phyloP scores from a whole-genome alignment of 2,888 invertebrate genomes.

The Emmelina monodactyla region DNA sequence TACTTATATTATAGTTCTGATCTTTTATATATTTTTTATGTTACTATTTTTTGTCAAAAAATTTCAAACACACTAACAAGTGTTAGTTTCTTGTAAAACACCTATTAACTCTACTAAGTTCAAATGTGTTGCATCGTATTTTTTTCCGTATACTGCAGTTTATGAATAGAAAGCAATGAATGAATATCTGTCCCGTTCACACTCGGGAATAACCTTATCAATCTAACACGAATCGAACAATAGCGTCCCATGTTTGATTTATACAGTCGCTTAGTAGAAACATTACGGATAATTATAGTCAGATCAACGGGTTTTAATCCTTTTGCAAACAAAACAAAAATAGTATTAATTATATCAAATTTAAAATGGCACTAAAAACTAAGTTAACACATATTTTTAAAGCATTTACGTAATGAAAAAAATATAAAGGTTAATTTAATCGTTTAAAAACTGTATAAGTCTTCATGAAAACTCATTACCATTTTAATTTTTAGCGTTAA shows the following conservation, averaged over 20 bases:
- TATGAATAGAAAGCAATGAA: constrained; percentile 53
- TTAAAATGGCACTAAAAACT: not conserved
- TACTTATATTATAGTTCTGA: not conserved
- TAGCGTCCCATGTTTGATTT: constrained; percentile 66
- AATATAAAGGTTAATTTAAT: no score
- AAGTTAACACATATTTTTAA: not conserved
- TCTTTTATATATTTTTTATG: no score
- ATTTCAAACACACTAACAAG: not conserved
- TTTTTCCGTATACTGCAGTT: constrained; percentile 40
- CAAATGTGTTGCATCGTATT: constrained; percentile 8
- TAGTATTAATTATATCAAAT: not conserved
- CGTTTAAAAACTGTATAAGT: not conserved
- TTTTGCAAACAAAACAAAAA: constrained; percentile 22
- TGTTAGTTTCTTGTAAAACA: not conserved
- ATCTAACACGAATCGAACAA: constrained; percentile 66
- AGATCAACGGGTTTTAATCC: constrained; percentile 37
- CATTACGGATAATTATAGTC: constrained; percentile 62
- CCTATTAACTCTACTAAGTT: not conserved
- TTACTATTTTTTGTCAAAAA: not conserved
- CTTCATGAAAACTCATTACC: not conserved
- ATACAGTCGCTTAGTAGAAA: constrained; percentile 65
- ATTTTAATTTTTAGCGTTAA: not conserved
- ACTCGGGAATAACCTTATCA: constrained; percentile 63
- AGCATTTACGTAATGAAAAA: no score
- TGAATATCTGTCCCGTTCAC: constrained; percentile 60